phyloP scores from a whole-genome alignment of 2,888 invertebrate genomes.

The Tetrapedia diversipes region DNA sequence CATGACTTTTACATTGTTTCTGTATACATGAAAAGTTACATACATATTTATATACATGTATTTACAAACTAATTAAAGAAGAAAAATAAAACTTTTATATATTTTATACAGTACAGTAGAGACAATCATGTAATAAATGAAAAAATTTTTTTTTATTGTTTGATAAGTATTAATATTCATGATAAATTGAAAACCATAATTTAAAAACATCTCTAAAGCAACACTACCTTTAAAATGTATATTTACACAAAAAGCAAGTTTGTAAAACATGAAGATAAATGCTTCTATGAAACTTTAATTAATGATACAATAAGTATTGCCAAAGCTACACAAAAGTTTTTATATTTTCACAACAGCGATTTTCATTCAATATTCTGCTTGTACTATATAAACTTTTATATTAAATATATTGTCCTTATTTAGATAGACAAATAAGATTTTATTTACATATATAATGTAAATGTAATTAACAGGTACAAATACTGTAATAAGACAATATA shows the following conservation, averaged over 20 bases:
- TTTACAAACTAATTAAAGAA: neutral
- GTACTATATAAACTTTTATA: neutral
- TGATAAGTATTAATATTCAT: neutral
- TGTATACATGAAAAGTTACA: constrained; percentile 10
- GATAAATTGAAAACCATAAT: neutral
- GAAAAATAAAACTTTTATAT: neutral
- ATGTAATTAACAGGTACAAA: constrained; percentile 16
- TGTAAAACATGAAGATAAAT: constrained; percentile 31
- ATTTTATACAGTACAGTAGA: neutral
- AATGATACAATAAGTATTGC: constrained; percentile 17
- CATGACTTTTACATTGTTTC: constrained; percentile 1
- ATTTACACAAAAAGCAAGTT: constrained; percentile 7
- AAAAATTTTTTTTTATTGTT: neutral
- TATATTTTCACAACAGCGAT: neutral
- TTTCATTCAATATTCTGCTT: neutral
- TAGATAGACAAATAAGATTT: neutral
- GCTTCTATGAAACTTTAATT: constrained; percentile 18
- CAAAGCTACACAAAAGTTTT: neutral
- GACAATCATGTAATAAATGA: neutral
- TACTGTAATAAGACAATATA: neutral
- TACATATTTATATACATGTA: constrained; percentile 9
- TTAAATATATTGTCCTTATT: too few relatives aligned
- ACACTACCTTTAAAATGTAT: neutral
- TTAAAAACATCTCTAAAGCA: neutral
- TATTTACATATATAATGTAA: neutral